These are phyloP conservation scores for Lissocephala sabroskyi DNA, from an alignment of 2,888 invertebrate genomes.

Conservation along the genomic window DNA sequence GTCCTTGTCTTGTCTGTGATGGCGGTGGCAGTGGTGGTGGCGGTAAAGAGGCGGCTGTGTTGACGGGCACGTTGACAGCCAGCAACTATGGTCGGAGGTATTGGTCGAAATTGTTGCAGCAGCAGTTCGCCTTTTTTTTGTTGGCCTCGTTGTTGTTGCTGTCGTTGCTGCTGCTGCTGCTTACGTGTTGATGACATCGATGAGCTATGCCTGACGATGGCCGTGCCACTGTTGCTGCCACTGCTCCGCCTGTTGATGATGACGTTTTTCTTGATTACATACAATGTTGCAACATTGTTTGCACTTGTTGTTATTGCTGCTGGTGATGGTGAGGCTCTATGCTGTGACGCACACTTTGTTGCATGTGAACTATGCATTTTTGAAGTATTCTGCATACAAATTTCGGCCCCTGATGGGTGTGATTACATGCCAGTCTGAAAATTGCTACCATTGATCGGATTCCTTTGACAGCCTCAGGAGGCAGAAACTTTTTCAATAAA, in stretches of 20 bases:
- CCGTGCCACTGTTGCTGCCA: slow-evolving; percentile 22
- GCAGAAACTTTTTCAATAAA: too few species aligned
- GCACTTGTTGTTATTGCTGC: slow-evolving; percentile 27
- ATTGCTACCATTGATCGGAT: too few species aligned
- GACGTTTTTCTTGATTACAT: slow-evolving; percentile 51
- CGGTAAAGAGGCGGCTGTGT: slow-evolving; percentile 21
- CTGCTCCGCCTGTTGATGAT: slow-evolving; percentile 35
- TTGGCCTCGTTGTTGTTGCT: slow-evolving; percentile 4
- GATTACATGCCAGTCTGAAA: too few species aligned
- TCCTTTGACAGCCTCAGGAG: too few species aligned
- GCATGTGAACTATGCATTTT: slow-evolving; percentile 45
- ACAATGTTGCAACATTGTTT: slow-evolving; percentile 48
- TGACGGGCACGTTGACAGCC: slow-evolving; percentile 22
- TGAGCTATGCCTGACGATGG: slow-evolving; percentile 41
- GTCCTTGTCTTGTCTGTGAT: not conserved
- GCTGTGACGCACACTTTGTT: too few species aligned
- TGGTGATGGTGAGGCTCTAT: slow-evolving; percentile 9
- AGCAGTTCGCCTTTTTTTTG: slow-evolving; percentile 24
- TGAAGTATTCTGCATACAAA: slow-evolving; percentile 47
- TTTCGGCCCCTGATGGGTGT: slow-evolving; percentile 16
- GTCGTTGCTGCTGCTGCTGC: slow-evolving; percentile 22
- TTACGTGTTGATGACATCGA: slow-evolving; percentile 50
- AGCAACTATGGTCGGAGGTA: slow-evolving; percentile 36
- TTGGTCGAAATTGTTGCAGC: slow-evolving; percentile 26
- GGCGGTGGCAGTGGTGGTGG: not conserved